Evolutionary conservation across 1,140 invertebrate species (phyloP).

Genomic region (Meteorus sp.): DNA sequence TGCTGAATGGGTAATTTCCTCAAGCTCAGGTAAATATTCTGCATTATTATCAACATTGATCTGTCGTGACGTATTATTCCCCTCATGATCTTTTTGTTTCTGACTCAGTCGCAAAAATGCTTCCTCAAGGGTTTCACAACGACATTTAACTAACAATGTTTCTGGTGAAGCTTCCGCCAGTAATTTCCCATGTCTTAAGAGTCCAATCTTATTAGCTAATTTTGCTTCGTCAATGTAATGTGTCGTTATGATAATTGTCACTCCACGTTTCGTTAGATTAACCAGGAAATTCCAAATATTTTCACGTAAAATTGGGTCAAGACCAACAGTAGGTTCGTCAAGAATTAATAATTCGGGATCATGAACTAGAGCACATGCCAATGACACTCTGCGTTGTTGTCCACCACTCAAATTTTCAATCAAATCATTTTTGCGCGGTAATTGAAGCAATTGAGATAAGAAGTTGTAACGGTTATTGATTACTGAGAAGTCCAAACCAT

Average conservation of each 20-base stretch:
- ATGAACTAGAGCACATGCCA: constrained; percentile 85
- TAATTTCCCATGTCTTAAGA: constrained; percentile 83
- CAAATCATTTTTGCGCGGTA: constrained; percentile 66
- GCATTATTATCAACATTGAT: background rate
- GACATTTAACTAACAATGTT: constrained; percentile 65
- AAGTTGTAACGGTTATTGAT: constrained; percentile 71
- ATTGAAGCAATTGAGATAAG: constrained; percentile 71
- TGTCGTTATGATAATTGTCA: constrained; percentile 86
- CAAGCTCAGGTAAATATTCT: constrained; percentile 35
- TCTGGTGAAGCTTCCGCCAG: constrained; percentile 83
- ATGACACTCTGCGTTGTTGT: constrained; percentile 83
- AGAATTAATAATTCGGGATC: constrained; percentile 86
- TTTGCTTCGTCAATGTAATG: constrained; percentile 94
- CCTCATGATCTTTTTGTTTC: constrained; percentile 59
- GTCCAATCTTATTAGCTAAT: constrained; percentile 81
- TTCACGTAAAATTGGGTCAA: constrained; percentile 87
- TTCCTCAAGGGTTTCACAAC: constrained; percentile 71
- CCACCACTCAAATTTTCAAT: constrained; percentile 80
- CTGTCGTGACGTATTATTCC: constrained; percentile 33
- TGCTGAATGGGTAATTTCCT: too few relatives aligned
- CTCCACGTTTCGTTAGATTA: constrained; percentile 70
- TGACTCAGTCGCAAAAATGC: constrained; percentile 72
- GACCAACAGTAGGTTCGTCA: constrained; percentile 91
- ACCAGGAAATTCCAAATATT: constrained; percentile 88
- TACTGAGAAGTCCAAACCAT: constrained; percentile 69